Evolutionary conservation across 2,113 vertebrate genomes (phyloP), one percentile per base, ranked within the genome.

Genomic region (Seriola quinqueradiata): DNA sequence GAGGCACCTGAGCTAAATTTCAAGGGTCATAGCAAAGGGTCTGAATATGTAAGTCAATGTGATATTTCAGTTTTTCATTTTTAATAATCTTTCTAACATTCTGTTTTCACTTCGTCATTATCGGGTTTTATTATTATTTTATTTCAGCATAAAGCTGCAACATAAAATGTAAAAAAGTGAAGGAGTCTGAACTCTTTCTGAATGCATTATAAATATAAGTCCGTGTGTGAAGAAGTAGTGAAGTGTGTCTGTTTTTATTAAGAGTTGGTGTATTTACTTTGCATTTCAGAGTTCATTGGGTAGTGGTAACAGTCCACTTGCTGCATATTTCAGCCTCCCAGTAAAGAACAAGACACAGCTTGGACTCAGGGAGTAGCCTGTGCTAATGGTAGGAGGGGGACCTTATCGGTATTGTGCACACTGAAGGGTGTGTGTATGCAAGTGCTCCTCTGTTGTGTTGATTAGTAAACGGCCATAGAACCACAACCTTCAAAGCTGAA

Each of bases 351-450:
- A 66, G 36, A 38, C 36, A 44, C 38, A 44, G 32, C 54, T 4
- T 8, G 28, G 46, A 60, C 34, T 75, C n/a, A 36, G 90, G 92
- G 89, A 85, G 88, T 87, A 52, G 84, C 58, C 76, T 28, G 46
- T 57, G 23, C 59, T 82, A 40, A 63, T 14, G 32, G 23, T 11
- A 72, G 73, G 84, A 84, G 84, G 85, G 76, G 87, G 75, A 10
- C 57, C 82, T 93, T 94, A 94, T 95, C 92, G 23, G 21, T 40
- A 11, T 10, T 28, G 5, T 13, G 54, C 92, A 94, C 80, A 84
- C 79, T 46, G 8, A 38, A 84, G 90, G 92, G 90, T 82, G 93
- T 89, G 89, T 85, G 58, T 38, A 8, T 5, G 11, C 32, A 23
- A 5, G 55, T 59, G 17, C 40, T 36, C 72, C 66, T 90, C 64